phyloP scores from a whole-genome alignment of 2,888 invertebrate species.

The Lathronympha strigana region DNA sequence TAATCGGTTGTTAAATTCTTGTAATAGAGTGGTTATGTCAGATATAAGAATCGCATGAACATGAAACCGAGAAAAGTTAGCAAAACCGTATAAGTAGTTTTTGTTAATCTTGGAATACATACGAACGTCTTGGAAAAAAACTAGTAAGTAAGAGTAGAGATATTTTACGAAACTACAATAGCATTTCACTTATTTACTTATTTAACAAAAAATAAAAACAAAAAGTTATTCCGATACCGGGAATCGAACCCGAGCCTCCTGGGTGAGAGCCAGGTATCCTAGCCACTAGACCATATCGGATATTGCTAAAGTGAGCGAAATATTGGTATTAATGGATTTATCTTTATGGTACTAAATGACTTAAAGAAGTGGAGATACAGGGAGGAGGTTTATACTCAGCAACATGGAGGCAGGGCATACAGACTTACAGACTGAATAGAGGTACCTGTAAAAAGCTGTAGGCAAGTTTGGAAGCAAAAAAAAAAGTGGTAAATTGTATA shows the following conservation, averaged over 20 bases:
- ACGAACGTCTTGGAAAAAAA: too few species aligned
- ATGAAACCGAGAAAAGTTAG: constrained; percentile 5
- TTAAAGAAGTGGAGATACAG: background rate
- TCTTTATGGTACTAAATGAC: background rate
- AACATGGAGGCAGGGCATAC: too few species aligned
- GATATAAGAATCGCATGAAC: background rate
- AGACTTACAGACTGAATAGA: too few species aligned
- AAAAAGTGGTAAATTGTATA: too few species aligned
- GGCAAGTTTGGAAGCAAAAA: too few species aligned
- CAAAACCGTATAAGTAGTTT: background rate
- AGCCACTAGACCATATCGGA: constrained; percentile 80
- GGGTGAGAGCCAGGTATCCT: constrained; percentile 63
- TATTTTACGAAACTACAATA: background rate
- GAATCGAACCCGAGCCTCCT: constrained; percentile 76
- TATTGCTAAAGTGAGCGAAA: rapidly evolving
- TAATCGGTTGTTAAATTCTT: constrained; percentile 20
- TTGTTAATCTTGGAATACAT: too few species aligned
- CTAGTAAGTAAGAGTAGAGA: too few species aligned
- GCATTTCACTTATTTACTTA: too few species aligned
- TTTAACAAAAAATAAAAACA: constrained; percentile 12
- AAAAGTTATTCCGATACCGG: constrained; percentile 68
- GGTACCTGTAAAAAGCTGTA: too few species aligned
- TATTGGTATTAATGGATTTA: background rate
- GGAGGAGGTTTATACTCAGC: too few species aligned
- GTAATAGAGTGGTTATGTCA: constrained; percentile 31